Conservation (phyloP, 1,140 invertebrate species). For the Diprion similis region DNA sequence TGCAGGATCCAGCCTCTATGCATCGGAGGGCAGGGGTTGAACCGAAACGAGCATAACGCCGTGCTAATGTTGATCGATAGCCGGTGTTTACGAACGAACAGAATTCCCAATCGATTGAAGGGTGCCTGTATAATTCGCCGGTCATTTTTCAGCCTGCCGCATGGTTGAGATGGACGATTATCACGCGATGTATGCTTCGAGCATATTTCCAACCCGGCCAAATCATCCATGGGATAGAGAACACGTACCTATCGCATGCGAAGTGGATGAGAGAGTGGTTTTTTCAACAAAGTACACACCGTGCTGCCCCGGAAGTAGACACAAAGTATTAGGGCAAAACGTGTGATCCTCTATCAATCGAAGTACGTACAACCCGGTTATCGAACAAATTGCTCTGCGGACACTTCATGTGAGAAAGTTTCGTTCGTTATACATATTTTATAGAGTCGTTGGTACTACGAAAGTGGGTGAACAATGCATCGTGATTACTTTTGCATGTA, state of each 20-base stretch:
- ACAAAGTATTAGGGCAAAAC: no score
- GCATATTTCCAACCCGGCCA: not conserved
- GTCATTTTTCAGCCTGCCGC: not conserved
- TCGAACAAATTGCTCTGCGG: no score
- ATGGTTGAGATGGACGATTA: not conserved
- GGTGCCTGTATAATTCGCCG: conserved; percentile 4
- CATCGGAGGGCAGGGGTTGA: no score
- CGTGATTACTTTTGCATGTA: no score
- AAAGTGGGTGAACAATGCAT: no score
- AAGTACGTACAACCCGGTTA: no score
- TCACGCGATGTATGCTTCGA: not conserved
- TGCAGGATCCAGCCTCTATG: no score
- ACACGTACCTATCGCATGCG: not conserved
- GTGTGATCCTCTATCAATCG: no score
- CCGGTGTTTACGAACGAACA: not conserved
- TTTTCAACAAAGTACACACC: not conserved
- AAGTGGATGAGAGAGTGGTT: not conserved
- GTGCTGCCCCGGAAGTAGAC: no score
- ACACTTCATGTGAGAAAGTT: no score
- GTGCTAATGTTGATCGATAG: conserved; percentile 5
- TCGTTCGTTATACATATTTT: no score
- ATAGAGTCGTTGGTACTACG: no score
- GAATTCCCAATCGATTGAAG: not conserved
- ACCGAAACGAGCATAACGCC: not conserved
- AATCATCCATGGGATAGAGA: not conserved